Evolutionary conservation across 2,797 vertebrate genomes (phyloP).

Genomic region (Salarias fasciatus): DNA sequence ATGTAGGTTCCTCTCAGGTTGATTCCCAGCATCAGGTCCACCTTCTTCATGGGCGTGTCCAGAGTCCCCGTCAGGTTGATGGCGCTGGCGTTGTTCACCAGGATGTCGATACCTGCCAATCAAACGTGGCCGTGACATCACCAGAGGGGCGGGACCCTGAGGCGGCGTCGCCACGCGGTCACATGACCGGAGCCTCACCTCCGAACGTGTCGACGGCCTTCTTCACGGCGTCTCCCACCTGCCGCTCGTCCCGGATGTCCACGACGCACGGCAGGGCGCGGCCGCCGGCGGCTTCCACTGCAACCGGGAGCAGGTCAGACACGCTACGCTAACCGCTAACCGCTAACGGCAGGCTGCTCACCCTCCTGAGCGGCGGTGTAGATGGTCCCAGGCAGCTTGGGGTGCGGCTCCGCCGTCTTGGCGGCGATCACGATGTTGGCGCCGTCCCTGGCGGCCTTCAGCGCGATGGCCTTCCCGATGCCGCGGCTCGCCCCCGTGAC

Average conservation of each 20-base stretch:
- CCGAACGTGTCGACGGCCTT: conserved; percentile 91
- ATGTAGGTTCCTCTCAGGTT: conserved; percentile 95
- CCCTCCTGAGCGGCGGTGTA: conserved; percentile 94
- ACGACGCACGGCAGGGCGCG: conserved; percentile 92
- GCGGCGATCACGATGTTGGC: conserved; percentile 95
- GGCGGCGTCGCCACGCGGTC: too few relatives aligned
- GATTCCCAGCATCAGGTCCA: conserved; percentile 95
- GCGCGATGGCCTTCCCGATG: conserved; percentile 95
- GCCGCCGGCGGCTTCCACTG: conserved; percentile 93
- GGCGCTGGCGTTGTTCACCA: conserved; percentile 98
- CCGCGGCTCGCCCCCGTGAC: conserved; percentile 96
- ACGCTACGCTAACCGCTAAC: conserved; percentile 85
- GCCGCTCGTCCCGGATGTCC: conserved; percentile 93
- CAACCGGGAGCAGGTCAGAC: not conserved
- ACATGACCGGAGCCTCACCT: conserved; percentile 77
- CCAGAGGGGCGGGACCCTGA: not conserved
- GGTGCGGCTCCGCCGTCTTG: conserved; percentile 90
- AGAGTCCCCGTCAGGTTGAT: conserved; percentile 94
- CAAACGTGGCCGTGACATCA: conserved; percentile 28
- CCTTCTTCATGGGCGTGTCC: conserved; percentile 91
- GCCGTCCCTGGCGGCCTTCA: conserved; percentile 95
- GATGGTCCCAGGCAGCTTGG: conserved; percentile 93
- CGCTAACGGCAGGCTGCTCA: too few relatives aligned
- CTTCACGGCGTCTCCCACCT: conserved; percentile 87
- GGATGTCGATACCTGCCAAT: conserved; percentile 92